Conservation (phyloP, 1,140 invertebrate genomes). For the Bombus pyrosoma region DNA sequence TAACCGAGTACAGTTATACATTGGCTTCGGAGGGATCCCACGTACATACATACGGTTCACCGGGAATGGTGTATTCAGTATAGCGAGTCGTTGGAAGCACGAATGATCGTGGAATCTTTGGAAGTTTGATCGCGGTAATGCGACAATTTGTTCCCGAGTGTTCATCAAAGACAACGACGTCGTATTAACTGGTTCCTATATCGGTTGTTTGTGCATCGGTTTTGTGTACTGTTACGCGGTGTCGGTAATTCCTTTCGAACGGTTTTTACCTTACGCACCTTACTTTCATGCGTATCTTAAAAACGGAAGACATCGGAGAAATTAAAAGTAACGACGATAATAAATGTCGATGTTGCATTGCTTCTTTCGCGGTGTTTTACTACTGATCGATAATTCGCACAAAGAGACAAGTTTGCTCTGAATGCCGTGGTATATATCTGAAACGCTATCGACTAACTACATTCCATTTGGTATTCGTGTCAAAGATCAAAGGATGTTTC, state of each 20-base stretch:
- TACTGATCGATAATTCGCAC: slow-evolving; percentile 13
- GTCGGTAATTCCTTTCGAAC: not conserved
- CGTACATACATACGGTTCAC: slow-evolving; percentile 9
- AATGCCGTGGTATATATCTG: too few species aligned
- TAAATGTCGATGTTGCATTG: not conserved
- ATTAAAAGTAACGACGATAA: not conserved
- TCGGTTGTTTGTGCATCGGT: not conserved
- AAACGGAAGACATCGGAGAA: not conserved
- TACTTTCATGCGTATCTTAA: not conserved
- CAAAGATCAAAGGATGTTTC: not conserved
- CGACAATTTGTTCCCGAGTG: not conserved
- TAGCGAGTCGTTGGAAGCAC: not conserved
- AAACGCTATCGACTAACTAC: not conserved
- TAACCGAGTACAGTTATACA: slow-evolving; percentile 65
- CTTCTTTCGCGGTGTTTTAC: not conserved
- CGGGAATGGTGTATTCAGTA: slow-evolving; percentile 32
- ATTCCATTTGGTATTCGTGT: not conserved
- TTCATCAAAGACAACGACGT: not conserved
- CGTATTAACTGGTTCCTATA: not conserved
- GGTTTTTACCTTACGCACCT: not conserved
- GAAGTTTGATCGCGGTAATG: slow-evolving; percentile 26
- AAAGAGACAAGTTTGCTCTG: not conserved
- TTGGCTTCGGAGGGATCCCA: slow-evolving; percentile 31
- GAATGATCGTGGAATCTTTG: slow-evolving; percentile 29
- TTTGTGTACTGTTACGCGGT: not conserved